phyloP scores from a whole-genome alignment of 2,113 vertebrate genomes.

The Psilopogon haemacephalus region DNA sequence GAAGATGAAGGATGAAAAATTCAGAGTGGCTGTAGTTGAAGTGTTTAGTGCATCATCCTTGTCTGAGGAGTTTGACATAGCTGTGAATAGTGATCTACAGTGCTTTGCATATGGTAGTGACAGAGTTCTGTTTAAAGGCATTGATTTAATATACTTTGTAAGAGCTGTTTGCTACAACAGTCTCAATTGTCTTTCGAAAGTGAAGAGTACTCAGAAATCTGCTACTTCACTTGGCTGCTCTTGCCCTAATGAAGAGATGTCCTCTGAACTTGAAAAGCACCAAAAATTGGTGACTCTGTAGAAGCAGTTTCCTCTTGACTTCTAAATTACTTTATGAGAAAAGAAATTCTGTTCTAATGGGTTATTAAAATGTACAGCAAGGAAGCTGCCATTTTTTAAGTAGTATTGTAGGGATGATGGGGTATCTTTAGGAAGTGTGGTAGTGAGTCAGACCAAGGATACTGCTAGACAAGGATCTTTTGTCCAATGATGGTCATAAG shows the following conservation, averaged over 20 bases:
- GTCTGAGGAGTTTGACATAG: neutral
- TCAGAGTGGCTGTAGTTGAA: neutral
- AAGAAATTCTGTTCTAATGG: neutral
- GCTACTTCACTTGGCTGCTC: neutral
- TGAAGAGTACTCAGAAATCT: neutral
- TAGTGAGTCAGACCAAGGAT: neutral
- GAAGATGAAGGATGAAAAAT: neutral
- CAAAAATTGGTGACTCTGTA: neutral
- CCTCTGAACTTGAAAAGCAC: neutral
- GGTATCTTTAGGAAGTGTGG: neutral
- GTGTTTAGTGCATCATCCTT: neutral
- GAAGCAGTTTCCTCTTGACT: neutral
- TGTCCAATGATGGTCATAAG: neutral
- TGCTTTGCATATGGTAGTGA: neutral
- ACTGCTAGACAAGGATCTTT: rapidly evolving
- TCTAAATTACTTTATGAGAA: neutral
- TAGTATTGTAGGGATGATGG: neutral
- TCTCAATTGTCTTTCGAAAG: neutral
- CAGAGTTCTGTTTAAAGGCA: neutral
- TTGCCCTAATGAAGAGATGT: neutral
- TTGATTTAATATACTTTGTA: neutral
- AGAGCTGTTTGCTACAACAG: neutral
- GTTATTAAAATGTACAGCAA: neutral
- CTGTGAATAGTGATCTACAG: neutral
- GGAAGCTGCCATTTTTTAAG: neutral